Conservation (phyloP, 2,797 vertebrate genomes). For the Tapera naevia region DNA sequence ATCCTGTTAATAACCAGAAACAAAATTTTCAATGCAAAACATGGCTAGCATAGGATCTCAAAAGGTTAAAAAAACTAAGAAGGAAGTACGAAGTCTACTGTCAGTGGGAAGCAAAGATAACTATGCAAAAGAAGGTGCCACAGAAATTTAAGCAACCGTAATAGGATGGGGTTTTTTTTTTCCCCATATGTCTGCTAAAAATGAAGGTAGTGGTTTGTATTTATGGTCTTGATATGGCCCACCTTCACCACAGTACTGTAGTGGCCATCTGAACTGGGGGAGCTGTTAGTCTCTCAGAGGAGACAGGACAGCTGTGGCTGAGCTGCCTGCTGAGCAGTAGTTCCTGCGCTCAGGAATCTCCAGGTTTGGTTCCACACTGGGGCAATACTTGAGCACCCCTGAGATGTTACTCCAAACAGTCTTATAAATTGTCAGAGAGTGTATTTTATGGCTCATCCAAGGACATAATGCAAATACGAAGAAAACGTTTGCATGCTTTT, state of each 20-base stretch:
- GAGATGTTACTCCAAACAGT: background rate
- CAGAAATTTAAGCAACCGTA: background rate
- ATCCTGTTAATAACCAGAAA: background rate
- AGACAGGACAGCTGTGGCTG: no score
- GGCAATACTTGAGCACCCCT: background rate
- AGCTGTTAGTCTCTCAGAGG: background rate
- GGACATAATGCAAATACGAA: background rate
- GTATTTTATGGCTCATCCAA: background rate
- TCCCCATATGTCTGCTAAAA: background rate
- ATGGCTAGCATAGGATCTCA: background rate
- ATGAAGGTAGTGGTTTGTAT: background rate
- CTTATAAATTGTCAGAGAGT: background rate
- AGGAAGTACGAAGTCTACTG: background rate
- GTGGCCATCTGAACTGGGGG: background rate
- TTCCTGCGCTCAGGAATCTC: fast-evolving
- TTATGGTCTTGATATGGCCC: background rate
- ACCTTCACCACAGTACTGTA: no score
- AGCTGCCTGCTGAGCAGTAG: fast-evolving
- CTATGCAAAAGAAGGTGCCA: background rate
- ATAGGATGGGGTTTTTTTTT: background rate
- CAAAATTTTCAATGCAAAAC: background rate
- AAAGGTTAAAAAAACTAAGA: background rate
- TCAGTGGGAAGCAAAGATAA: background rate
- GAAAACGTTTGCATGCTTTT: background rate
- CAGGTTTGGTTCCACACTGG: fast-evolving